Conservation (phyloP, 2,888 invertebrate genomes). For the Machimus rusticus region DNA sequence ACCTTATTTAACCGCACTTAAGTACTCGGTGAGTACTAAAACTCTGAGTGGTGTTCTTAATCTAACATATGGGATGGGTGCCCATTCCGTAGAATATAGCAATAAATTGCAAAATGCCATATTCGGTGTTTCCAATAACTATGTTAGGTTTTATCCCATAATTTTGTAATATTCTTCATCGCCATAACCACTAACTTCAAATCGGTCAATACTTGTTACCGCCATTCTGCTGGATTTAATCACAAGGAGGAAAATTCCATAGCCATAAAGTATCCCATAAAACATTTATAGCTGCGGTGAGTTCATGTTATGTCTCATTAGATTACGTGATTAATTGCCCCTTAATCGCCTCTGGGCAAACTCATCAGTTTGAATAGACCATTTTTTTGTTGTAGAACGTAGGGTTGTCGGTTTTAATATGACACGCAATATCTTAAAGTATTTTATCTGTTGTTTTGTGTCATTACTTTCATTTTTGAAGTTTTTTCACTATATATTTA, state of each 20-base stretch:
- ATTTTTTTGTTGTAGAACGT: neutral
- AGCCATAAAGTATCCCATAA: neutral
- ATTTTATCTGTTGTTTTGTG: neutral
- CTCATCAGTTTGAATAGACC: neutral
- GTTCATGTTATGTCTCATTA: neutral
- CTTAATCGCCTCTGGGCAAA: neutral
- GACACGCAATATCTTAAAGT: neutral
- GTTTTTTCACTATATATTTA: neutral
- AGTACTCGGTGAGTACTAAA: neutral
- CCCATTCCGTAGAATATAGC: neutral
- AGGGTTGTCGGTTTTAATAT: neutral
- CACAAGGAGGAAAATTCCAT: neutral
- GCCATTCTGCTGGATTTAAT: neutral
- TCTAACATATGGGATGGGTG: neutral
- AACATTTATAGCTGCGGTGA: neutral
- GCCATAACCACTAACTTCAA: neutral
- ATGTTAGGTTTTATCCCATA: neutral
- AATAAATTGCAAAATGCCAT: neutral
- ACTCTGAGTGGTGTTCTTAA: neutral
- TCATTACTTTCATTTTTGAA: neutral
- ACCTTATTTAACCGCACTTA: neutral
- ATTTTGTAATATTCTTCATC: neutral
- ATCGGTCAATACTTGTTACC: neutral
- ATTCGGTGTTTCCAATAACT: neutral
- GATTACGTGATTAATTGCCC: neutral